Conservation (phyloP, 2,888 invertebrate species). For the Philereme transversata region DNA sequence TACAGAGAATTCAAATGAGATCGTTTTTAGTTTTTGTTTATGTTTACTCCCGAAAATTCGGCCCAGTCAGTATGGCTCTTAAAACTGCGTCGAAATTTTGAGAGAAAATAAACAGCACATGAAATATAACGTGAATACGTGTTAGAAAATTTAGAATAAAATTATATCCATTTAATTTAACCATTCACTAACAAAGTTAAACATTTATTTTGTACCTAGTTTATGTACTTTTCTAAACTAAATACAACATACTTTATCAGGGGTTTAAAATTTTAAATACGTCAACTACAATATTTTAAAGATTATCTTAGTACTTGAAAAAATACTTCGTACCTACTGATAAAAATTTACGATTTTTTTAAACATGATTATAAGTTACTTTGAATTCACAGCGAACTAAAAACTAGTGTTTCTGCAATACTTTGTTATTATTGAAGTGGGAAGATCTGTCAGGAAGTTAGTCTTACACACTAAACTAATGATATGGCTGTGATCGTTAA, state of each 20-base stretch:
- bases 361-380: not conserved
- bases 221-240: not conserved
- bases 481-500: slow-evolving; percentile 67
- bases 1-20: not conserved
- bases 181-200: no score
- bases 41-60: slow-evolving; percentile 15
- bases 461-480: slow-evolving; percentile 61
- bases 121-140: not conserved
- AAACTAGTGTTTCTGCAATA: no score
- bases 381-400: no score
- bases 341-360: not conserved
- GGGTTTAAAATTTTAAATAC: no score
- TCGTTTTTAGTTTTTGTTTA: not conserved
- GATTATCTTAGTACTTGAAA: not conserved
- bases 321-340: not conserved
- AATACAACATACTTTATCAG: not conserved
- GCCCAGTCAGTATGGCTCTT: slow-evolving; percentile 26
- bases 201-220: no score
- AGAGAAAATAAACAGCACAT: not conserved
- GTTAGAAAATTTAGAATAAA: no score
- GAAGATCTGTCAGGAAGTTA: slow-evolving; percentile 48
- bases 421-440: slow-evolving; percentile 5
- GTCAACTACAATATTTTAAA: not conserved
- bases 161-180: not conserved
- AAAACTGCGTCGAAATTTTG: slow-evolving; percentile 23